Evolutionary conservation across 2,888 invertebrate species (phyloP), one percentile per base, ranked within the genome.

Genomic region (Mechanitis messenoides): DNA sequence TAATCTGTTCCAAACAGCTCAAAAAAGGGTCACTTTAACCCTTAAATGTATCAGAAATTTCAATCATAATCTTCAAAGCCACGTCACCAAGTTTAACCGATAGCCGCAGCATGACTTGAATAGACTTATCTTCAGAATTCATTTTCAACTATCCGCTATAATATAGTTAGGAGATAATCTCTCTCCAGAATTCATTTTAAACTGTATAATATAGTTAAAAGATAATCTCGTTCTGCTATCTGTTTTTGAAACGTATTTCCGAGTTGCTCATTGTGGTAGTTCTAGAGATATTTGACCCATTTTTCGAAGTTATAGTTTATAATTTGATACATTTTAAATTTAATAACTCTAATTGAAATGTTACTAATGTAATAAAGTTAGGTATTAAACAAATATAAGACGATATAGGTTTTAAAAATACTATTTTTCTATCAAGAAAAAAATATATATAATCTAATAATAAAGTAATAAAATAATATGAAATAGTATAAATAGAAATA

Each of bases 1-100:
- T 31, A 31, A 50, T 9, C 28, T 50, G 31, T 50, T 50, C 31
- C 31, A 31, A 50, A 50, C 9, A 50, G 31, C 31, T 50, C 3
- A 50, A 50, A 42, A 31, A 9, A 31, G 31, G 47, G 47, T 47
- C 20, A 20, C 20, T 20, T 47, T 20, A 20, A n/a, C 28, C 6
- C 4, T n/a, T n/a, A 46, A 46, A 47, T 42, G 53, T 47, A 31
- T 33, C 45, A 47, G 38, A 57, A 47, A 45, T 47, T 60, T 56
- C 58, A 55, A 59, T 61, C 58, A 57, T 63, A 65, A 62, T 58
- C 56, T 56, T 31, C 47, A 35, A 59, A 62, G 31, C 12, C 33
- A 45, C 46, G 59, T 47, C 55, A n/a, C 50, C 5, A 61, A 61
- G 56, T 63, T 63, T 53, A 50, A 55, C 45, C 56, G 62, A 65